Percentiles rank a stretch among this genome's conserved stretches.
phyloP scores from a whole-genome alignment of 2,797 vertebrate genomes.

The Lithobates pipiens region DNA sequence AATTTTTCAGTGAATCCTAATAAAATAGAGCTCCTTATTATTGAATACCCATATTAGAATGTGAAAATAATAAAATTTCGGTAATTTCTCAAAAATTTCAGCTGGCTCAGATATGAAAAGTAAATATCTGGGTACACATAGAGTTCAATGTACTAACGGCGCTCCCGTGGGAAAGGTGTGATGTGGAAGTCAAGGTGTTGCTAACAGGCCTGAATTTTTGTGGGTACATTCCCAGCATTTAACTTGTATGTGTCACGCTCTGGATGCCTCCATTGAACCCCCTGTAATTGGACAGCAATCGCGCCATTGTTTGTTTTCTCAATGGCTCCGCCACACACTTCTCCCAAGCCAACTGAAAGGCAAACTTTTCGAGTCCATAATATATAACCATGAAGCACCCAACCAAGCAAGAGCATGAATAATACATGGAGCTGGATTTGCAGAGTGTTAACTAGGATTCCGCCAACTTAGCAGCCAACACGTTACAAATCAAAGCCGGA shows the following conservation, averaged over 20 bases:
- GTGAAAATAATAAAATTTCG: no score
- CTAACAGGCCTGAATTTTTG: not conserved
- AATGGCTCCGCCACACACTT: no score
- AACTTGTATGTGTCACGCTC: constrained; percentile 4
- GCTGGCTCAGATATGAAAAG: no score
- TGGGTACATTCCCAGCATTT: not conserved
- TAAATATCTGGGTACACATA: no score
- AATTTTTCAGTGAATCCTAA: no score
- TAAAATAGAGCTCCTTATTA: no score
- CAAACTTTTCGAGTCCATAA: not conserved
- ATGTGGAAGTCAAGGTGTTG: constrained; percentile 21
- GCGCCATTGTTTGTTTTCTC: constrained; percentile 4
- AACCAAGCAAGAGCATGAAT: not conserved
- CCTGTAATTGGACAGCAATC: constrained; percentile 20
- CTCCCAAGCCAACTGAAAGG: not conserved
- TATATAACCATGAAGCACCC: not conserved
- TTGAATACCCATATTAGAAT: no score
- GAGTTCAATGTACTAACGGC: no score
- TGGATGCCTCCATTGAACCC: not conserved
- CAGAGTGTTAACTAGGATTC: constrained; percentile 9
- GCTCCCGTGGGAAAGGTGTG: constrained; percentile 10
- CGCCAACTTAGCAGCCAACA: constrained; percentile 28
- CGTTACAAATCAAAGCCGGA: constrained; percentile 17
- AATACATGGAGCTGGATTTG: constrained; percentile 12
- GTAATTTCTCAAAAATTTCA: no score